Percentiles rank a stretch among this genome's conserved stretches.
phyloP scores from a whole-genome alignment of 2,888 invertebrate species.

The Neuroscelio doddi region DNA sequence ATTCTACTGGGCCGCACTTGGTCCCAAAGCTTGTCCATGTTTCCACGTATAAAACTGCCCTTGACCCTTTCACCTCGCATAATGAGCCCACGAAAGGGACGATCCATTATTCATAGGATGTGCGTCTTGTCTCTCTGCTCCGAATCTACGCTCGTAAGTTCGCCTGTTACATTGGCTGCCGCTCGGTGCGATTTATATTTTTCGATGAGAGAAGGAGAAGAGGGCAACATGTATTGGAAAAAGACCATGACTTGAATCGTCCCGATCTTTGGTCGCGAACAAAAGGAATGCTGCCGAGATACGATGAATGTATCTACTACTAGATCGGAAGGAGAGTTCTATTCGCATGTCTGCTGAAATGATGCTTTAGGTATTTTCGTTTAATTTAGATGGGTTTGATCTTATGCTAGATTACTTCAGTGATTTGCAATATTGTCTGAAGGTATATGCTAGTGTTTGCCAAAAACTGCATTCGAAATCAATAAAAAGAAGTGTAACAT shows the following conservation, averaged over 20 bases:
- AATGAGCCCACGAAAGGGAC: conserved; percentile 57
- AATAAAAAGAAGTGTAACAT: too few species aligned
- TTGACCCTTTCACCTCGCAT: conserved; percentile 66
- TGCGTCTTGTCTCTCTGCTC: conserved; percentile 62
- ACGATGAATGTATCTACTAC: conserved; percentile 21
- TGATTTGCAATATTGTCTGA: too few species aligned
- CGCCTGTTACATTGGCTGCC: conserved; percentile 56
- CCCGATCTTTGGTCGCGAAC: conserved; percentile 22
- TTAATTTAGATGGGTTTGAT: too few species aligned
- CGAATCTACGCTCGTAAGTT: conserved; percentile 61
- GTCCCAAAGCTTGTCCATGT: conserved; percentile 50
- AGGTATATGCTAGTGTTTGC: too few species aligned
- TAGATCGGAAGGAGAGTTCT: not conserved
- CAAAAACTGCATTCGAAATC: too few species aligned
- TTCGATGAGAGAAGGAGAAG: conserved; percentile 27
- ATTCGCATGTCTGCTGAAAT: too few species aligned
- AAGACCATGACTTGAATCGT: conserved; percentile 19
- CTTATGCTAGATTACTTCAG: too few species aligned
- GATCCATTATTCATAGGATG: conserved; percentile 67
- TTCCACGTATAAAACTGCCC: conserved; percentile 63
- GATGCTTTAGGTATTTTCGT: too few species aligned
- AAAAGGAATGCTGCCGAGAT: conserved; percentile 23
- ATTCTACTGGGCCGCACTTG: conserved; percentile 42
- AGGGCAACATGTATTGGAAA: not conserved
- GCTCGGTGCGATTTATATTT: conserved; percentile 52